phyloP scores from a whole-genome alignment of 2,888 invertebrate species.

The Agrenia bidenticulata region DNA sequence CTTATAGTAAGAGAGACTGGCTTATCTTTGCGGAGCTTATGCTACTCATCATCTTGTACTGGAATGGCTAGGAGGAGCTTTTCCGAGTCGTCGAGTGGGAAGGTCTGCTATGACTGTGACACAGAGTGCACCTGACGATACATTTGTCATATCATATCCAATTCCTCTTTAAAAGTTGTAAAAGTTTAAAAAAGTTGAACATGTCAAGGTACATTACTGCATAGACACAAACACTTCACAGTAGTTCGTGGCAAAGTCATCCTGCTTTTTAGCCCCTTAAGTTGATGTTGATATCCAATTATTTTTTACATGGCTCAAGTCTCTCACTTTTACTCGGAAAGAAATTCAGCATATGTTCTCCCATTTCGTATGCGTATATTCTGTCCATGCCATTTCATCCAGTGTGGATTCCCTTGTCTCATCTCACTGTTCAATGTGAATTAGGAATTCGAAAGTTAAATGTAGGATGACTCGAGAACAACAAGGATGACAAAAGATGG shows the following conservation, averaged over 20 bases:
- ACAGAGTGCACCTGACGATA: slow-evolving; percentile 49
- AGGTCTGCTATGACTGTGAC: neutral
- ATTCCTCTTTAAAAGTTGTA: slow-evolving; percentile 13
- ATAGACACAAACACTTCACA: neutral
- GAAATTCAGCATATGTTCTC: neutral
- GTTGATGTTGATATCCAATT: slow-evolving; percentile 23
- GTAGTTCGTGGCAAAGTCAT: neutral
- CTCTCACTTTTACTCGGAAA: slow-evolving; percentile 12
- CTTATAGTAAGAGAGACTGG: neutral
- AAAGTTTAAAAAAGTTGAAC: neutral
- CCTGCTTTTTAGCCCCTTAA: neutral
- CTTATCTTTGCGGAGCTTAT: no score
- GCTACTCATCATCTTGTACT: no score
- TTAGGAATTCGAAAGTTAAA: no score
- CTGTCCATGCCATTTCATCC: no score
- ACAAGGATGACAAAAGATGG: slow-evolving; percentile 15
- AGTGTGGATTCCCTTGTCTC: no score
- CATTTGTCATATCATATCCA: slow-evolving; percentile 51
- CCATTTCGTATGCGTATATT: no score
- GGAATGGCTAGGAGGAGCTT: no score
- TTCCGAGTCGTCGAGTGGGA: slow-evolving; percentile 6
- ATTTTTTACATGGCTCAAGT: slow-evolving; percentile 20
- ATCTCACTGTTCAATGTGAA: no score
- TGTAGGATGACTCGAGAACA: slow-evolving; percentile 12
- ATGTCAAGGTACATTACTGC: slow-evolving; percentile 3